phyloP scores from a whole-genome alignment of 64 coral and sea anemone species.

The Anthopleura sola region DNA sequence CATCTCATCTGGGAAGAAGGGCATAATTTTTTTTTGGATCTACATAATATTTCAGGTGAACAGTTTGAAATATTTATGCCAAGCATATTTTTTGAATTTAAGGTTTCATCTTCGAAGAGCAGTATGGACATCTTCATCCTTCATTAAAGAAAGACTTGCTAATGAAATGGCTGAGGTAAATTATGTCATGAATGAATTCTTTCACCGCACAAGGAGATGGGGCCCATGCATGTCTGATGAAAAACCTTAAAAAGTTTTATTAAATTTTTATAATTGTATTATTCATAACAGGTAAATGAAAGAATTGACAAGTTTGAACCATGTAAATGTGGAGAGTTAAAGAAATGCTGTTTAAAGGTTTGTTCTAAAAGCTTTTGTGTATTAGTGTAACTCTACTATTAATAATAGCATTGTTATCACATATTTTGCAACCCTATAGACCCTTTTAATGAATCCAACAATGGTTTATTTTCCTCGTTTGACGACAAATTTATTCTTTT shows the following conservation, averaged over 20 bases:
- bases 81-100: background rate
- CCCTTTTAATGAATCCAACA: too few species aligned
- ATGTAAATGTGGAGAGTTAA: conserved; percentile 41
- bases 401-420: too few species aligned
- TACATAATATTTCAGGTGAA: too few species aligned
- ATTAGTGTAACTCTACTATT: background rate
- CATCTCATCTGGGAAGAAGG: too few species aligned
- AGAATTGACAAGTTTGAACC: conserved; percentile 20
- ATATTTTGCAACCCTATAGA: too few species aligned
- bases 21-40: too few species aligned
- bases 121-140: conserved; percentile 29
- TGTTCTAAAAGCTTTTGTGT: background rate
- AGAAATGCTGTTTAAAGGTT: conserved; percentile 1
- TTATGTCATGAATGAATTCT: too few species aligned
- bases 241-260: background rate
- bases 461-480: too few species aligned
- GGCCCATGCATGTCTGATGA: too few species aligned
- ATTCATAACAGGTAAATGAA: conserved; percentile 1
- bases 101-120: conserved; percentile 54
- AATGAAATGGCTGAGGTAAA: conserved; percentile 22
- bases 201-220: too few species aligned
- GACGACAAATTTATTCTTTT: too few species aligned
- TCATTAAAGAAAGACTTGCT: conserved; percentile 24
- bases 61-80: background rate
- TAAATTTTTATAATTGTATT: background rate